Evolutionary conservation across 37 sponge, comb jelly and placozoan species (phyloP), one percentile per base, ranked within the genome.

Genomic region (Ephydatia muelleri): DNA sequence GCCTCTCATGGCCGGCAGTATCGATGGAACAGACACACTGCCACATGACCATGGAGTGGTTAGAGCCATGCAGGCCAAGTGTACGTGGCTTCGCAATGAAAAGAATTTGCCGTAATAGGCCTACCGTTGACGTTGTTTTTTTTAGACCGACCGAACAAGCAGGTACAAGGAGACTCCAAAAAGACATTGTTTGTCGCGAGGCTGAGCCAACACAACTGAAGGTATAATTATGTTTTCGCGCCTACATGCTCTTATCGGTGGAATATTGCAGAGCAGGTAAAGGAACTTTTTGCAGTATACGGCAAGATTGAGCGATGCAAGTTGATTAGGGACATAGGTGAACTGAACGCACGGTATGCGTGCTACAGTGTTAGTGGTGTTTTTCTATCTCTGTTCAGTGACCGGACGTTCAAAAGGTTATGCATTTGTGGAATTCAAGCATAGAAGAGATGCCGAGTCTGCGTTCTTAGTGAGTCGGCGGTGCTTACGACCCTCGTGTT

Each of bases 1-100:
- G 70, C 95, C 99, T 19, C 87, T 99, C 16, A 83, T 77, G 84
- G 89, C 95, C 3, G 99, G 99, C 5, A 99, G 99, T 68, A 99
- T 99, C 66, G 99, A 99, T 75, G 97, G 97, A 29, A 99, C 99
- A 67, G 99, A 97, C 70, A 77, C 76, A 0, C 35, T 78, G n/a
- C 95, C 99, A 6, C 99, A 99, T 68, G 99, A 99, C 79, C 78
- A 82, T 8, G 99, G 83, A 25, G 86, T 97, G 2, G 84, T 84
- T 2, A 67, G 99, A 38, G 99, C 99, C 23, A 67, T 94, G 78
- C 78, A 81, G 40, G 73, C 95, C 23, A 86, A 84, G 4, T 98
- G 95, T 90, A 79, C 48, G 95, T 70, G 29, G n/a, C 9, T 2
- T 9, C 36, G 57, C 57, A 9, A 40, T 32, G 39, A 67, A 77